phyloP scores from a whole-genome alignment of 2,888 invertebrate species.

The Caenorhabditis doughertyi region DNA sequence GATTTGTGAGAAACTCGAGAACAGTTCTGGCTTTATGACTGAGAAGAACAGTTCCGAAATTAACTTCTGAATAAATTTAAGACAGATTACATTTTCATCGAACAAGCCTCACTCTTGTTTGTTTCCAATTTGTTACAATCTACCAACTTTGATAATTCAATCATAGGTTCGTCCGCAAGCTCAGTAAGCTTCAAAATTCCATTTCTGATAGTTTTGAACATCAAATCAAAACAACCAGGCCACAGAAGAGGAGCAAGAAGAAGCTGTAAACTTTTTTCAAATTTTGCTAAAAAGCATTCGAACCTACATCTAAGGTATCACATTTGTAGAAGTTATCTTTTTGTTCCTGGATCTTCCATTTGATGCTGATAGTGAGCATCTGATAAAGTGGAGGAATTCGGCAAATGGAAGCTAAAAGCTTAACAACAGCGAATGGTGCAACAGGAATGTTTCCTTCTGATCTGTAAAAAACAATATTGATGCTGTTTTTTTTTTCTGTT shows the following conservation, averaged over 20 bases:
- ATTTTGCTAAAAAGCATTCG: not conserved
- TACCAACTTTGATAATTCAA: constrained; percentile 31
- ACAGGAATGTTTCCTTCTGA: constrained; percentile 39
- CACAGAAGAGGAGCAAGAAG: constrained; percentile 68
- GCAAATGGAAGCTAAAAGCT: constrained; percentile 49
- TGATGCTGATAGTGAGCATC: constrained; percentile 44
- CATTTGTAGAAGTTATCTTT: constrained; percentile 15
- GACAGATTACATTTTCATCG: not conserved
- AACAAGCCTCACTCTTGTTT: constrained; percentile 5
- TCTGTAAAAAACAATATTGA: no score
- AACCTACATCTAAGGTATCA: constrained; percentile 50
- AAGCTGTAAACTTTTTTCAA: constrained; percentile 37
- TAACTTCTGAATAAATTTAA: constrained; percentile 36
- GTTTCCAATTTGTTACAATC: constrained; percentile 32
- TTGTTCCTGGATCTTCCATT: constrained; percentile 47
- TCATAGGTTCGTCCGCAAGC: constrained; percentile 67
- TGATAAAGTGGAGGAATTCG: constrained; percentile 54
- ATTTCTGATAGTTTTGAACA: constrained; percentile 60
- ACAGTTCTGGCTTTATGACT: constrained; percentile 66
- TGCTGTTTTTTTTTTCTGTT: no score
- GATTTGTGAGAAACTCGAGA: constrained; percentile 69
- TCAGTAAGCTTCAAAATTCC: constrained; percentile 71
- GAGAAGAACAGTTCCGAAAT: constrained; percentile 73
- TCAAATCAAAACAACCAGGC: constrained; percentile 58
- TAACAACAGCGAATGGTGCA: constrained; percentile 61